Base-by-base conservation (phyloP, 2,797 vertebrate genomes). In the Netta rufina region DNA sequence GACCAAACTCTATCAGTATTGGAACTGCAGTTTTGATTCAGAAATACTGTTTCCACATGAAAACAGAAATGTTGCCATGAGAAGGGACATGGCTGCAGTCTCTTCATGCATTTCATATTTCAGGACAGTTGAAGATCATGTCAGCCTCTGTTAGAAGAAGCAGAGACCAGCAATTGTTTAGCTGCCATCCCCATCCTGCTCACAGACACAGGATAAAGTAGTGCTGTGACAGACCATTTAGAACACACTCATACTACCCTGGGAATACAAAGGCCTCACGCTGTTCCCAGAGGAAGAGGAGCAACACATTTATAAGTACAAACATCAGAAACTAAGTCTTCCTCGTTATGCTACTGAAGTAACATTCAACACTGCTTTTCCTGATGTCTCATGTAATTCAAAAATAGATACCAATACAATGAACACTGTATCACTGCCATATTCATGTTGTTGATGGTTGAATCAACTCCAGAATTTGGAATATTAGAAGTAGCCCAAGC, bases 391-490 rank as follows among this genome's bases (percentile, higher is more conserved):
- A n/a, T 57, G 28, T 90, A 84, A 66, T 73, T 93, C 85, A 71
- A n/a, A 73, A 81, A 41, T 0, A 88, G 43, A 74, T 43, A 88
- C 28, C 67, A 84, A 74, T 61, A 74, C 53, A 90, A 87, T 28
- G 92, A 87, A 79, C 77, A 79, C 8, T 71, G 47, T 16, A 61
- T 96, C 65, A 57, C 24, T 36, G 30, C 43, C 32, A 8, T 36
- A 49, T 45, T 62, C 4, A 3, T 25, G 24, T 25, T 25, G 49
- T 25, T 12, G 49, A 51, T 51, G 49, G 24, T 51, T 92, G 79
- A 95, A 95, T 54, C 64, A 71, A 21, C 30, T 91, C 87, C 85
- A 92, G 76, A 90, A 88, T 82, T 58, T 82, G 43, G 32, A 90
- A 82, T 71, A 82, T 87, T 71, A 92, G 58, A 91, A 71, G 30